Evolutionary conservation across 2,888 invertebrate genomes (phyloP).

Genomic region (Plutella xylostella): DNA sequence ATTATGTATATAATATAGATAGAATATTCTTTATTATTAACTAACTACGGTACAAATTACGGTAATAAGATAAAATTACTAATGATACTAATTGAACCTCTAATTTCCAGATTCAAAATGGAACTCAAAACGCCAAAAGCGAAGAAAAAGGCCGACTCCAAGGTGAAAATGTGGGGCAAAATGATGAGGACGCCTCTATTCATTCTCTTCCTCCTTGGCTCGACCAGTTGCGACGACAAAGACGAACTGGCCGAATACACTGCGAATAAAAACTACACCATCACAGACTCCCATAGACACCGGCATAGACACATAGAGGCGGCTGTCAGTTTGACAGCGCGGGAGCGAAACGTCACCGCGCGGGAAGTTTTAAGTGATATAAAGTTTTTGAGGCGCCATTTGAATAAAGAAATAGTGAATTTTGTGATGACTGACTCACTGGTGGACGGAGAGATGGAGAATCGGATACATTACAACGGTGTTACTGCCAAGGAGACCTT

Average conservation of each 20-base stretch:
- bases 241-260: conserved; percentile 22
- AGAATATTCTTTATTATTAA: too few species aligned
- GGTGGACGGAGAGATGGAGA: conserved; percentile 78
- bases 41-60: too few species aligned
- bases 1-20: too few species aligned
- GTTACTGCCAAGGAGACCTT: conserved; percentile 77
- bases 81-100: conserved; percentile 5
- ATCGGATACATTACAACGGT: conserved; percentile 72
- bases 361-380: conserved; percentile 41
- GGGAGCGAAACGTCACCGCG: too few species aligned
- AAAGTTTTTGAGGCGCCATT: conserved; percentile 47
- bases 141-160: conserved; percentile 43
- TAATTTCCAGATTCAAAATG: conserved; percentile 45
- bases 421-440: conserved; percentile 75
- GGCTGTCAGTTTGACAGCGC: conserved; percentile 19
- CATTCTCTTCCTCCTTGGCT: conserved; percentile 46
- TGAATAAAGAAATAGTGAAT: conserved; percentile 60
- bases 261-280: conserved; percentile 19
- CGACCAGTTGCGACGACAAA: conserved; percentile 47
- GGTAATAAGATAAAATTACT: too few species aligned
- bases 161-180: conserved; percentile 44
- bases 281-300: conserved; percentile 17
- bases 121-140: conserved; percentile 56
- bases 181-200: conserved; percentile 47
- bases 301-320: conserved; percentile 23